These are phyloP conservation scores for Porphyrio hochstetteri DNA, from an alignment of 2,113 vertebrate genomes.

Conservation along the genomic window DNA sequence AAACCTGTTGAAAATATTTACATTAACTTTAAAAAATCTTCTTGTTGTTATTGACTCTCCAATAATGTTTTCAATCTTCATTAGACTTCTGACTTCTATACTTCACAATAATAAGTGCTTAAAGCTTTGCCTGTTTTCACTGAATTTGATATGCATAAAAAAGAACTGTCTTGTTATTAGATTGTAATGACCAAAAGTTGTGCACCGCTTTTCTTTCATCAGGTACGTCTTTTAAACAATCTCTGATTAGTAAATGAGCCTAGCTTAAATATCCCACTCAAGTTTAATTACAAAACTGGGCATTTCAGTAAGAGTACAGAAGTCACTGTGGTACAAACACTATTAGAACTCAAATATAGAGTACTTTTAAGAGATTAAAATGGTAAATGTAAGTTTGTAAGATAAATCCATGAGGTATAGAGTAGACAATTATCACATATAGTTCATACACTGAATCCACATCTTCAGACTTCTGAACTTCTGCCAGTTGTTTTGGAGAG, in stretches of 20 bases:
- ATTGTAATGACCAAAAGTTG: background rate
- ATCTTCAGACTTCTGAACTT: background rate
- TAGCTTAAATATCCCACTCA: background rate
- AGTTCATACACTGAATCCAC: background rate
- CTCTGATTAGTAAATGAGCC: background rate
- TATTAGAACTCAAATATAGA: background rate
- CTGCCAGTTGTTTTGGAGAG: background rate
- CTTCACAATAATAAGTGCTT: background rate
- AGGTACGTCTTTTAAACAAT: background rate
- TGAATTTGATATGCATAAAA: background rate
- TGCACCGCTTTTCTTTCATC: background rate
- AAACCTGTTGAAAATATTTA: background rate
- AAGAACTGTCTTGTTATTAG: accelerated
- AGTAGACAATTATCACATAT: background rate
- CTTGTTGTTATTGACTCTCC: background rate
- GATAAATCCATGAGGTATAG: background rate
- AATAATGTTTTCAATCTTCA: background rate
- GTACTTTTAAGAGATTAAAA: background rate
- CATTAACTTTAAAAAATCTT: background rate
- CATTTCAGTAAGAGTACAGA: background rate
- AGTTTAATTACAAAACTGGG: background rate
- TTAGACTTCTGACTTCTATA: background rate
- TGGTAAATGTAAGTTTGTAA: background rate
- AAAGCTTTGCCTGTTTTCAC: background rate
- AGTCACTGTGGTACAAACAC: background rate